Evolutionary conservation across 2,888 invertebrate species (phyloP), one percentile per base, ranked within the genome.

Genomic region (Erynnis tages): DNA sequence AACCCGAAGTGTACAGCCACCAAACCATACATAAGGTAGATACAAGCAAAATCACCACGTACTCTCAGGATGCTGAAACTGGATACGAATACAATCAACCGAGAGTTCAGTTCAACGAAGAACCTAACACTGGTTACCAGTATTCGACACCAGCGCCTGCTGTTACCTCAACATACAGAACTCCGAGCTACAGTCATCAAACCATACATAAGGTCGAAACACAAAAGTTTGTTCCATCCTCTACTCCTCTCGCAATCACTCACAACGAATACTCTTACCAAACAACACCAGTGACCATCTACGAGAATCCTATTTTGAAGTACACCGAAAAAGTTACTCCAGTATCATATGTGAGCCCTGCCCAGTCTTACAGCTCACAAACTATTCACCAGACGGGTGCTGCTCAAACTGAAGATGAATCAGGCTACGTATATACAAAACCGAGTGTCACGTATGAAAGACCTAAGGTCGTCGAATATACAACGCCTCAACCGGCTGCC

Each of bases 241-340:
- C 79, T 40, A 82, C 86, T 25, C 71, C 82, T 40, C 71, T 87
- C 40, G 61, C 66, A 54, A 67, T 81, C 11, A 13, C 69, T 76
- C 54, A 62, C 78, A 30, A 65, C 8, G 43, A 30, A 11, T 43
- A 43, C 17, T n/a, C 71, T 27, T 82, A 85, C 50, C 80, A 83
- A 57, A 73, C 79, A 40, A 81, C 86, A 27, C 71, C 82, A 13
- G 79, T 83, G 1, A 73, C 85, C 13, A 53, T 77, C 11, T 85
- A 88, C 54, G 73, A 85, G 61, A 88, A 87, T 58, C 88, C 87
- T 4, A 69, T 88, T 16, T 54, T 82, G n/a, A 71, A 82, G 59
- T 86, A 81, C 53, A 74, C 73, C 1, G 73, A 82, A 62, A 73
- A 79, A 45, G 67, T 71, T n/a, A 75, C 79, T 13, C 82, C 87